A percentile compares a stretch with the other conserved stretches of the same genome.
Conservation (phyloP, 2,888 invertebrate species). For the Pachydiplax longipennis region DNA sequence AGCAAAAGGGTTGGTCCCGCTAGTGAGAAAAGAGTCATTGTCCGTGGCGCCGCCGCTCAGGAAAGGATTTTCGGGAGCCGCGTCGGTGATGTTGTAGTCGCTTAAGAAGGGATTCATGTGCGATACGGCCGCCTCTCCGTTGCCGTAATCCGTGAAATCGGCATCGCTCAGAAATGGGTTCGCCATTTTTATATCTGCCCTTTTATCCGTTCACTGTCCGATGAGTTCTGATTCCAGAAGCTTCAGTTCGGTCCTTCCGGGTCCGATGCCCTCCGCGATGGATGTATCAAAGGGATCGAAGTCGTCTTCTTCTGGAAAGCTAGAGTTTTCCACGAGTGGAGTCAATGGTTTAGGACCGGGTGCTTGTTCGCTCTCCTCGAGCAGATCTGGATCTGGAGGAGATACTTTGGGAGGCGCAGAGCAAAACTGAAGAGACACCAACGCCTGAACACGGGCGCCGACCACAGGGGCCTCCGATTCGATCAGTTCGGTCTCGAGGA, state of each 20-base stretch:
- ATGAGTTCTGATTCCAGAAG: conserved; percentile 79
- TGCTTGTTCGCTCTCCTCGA: conserved; percentile 53
- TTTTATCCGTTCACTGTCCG: conserved; percentile 52
- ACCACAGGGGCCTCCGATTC: conserved; percentile 58
- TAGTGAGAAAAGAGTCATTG: conserved; percentile 35
- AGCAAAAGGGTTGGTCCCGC: conserved; percentile 73
- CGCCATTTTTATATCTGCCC: conserved; percentile 56
- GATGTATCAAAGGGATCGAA: conserved; percentile 87
- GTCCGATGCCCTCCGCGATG: conserved; percentile 75
- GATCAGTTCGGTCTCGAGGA: conserved; percentile 78
- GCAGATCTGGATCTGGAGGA: conserved; percentile 53
- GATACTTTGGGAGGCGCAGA: conserved; percentile 37
- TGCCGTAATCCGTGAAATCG: conserved; percentile 17
- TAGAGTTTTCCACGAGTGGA: conserved; percentile 55
- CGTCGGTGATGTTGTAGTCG: background rate
- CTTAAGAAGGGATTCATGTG: conserved; percentile 48
- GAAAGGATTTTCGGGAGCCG: background rate
- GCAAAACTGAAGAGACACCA: background rate
- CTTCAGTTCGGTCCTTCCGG: conserved; percentile 80
- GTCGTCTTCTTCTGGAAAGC: conserved; percentile 59
- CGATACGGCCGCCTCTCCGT: background rate
- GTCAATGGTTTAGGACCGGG: conserved; percentile 58
- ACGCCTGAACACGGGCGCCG: conserved; percentile 15
- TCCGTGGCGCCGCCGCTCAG: conserved; percentile 46
- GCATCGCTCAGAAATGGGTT: conserved; percentile 73